phyloP scores from a whole-genome alignment of 2,888 invertebrate genomes.

The Notodonta ziczac region DNA sequence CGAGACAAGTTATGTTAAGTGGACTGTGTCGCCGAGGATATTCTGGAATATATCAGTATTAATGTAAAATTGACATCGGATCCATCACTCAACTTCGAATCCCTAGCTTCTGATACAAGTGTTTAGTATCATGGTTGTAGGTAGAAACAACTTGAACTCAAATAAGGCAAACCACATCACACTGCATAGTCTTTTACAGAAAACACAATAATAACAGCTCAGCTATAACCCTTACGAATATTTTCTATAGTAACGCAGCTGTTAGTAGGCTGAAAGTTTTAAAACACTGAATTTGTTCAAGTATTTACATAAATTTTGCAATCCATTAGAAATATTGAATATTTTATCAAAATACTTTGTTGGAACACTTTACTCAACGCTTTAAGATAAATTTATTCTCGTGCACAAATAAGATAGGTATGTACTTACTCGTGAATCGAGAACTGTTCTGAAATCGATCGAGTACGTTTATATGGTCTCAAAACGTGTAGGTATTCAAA shows the following conservation, averaged over 20 bases:
- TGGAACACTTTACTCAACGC: background rate
- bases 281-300: background rate
- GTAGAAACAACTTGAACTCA: no score
- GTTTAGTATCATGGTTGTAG: no score
- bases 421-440: no score
- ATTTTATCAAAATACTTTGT: slow-evolving; percentile 10
- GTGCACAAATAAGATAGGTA: no score
- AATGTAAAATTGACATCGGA: background rate
- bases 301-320: slow-evolving; percentile 4
- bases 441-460: no score
- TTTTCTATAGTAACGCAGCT: background rate
- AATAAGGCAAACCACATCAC: no score
- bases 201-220: no score
- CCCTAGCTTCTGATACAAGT: no score
- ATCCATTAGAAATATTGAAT: slow-evolving; percentile 16
- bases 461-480: no score
- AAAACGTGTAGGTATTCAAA: no score
- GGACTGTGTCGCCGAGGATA: background rate
- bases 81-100: background rate
- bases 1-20: background rate
- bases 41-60: slow-evolving; percentile 1
- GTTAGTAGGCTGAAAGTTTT: background rate
- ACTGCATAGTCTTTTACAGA: no score
- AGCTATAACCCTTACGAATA: background rate
- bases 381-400: background rate